These are phyloP conservation scores for Phylloscopus whistleri DNA, from an alignment of 2,113 vertebrate species.

Conservation along the genomic window DNA sequence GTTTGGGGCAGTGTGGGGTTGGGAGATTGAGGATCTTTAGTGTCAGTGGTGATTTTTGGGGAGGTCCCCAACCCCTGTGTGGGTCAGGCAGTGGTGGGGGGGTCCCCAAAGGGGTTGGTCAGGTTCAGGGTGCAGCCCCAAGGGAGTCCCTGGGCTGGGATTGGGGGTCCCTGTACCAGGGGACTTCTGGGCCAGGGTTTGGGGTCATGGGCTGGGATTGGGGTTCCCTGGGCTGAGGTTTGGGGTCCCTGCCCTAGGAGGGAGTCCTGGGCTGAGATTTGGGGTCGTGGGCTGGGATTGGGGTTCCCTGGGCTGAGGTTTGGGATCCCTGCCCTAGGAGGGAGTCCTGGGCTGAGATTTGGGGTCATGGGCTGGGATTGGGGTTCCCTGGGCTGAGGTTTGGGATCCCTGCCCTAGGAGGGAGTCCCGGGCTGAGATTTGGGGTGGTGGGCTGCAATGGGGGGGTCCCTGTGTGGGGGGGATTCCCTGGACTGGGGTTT, in stretches of 20 bases:
- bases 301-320: no score
- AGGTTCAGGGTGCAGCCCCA: neutral
- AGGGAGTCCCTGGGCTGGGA: neutral
- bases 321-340: no score
- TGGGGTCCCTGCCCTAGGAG: neutral
- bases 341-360: no score
- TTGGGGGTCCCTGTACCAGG: neutral
- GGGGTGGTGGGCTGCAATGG: neutral
- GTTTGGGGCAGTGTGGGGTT: neutral
- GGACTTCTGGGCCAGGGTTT: neutral
- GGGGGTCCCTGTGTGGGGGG: neutral
- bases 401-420: neutral
- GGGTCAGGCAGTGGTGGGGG: neutral
- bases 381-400: neutral
- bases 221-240: neutral
- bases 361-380: neutral
- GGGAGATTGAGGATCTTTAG: neutral
- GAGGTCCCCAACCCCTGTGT: fast-evolving
- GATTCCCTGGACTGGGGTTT: neutral
- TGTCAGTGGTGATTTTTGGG: neutral
- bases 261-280: neutral
- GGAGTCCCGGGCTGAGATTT: neutral
- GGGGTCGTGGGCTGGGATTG: neutral
- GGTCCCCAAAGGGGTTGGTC: neutral
- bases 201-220: neutral